These are phyloP conservation scores for Pogonus chalceus DNA, from an alignment of 1,140 invertebrate genomes.

Conservation along the genomic window DNA sequence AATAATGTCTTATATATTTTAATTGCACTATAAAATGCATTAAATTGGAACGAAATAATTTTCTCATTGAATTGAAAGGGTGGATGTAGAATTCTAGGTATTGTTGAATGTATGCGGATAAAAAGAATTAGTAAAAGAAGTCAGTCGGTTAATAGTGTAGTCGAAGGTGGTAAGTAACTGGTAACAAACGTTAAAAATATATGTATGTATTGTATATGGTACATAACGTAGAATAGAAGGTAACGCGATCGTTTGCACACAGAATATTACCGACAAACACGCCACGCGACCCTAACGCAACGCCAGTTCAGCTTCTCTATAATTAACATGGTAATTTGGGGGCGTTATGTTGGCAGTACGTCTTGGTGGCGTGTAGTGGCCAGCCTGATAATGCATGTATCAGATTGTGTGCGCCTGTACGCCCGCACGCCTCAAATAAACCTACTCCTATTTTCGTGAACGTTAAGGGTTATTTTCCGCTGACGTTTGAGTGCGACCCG, in stretches of 20 bases:
- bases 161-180: no score
- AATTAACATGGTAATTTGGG: constrained; percentile 37
- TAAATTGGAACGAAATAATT: no score
- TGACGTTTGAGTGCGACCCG: not conserved
- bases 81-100: no score
- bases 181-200: no score
- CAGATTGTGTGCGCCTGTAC: constrained; percentile 7
- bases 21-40: no score
- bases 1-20: no score
- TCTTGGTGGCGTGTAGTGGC: constrained; percentile 33
- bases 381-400: constrained; percentile 21
- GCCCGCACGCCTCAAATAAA: constrained; percentile 4
- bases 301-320: constrained; percentile 15
- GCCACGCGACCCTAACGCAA: constrained; percentile 20
- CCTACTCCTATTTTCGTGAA: constrained; percentile 3
- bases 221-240: no score
- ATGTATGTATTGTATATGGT: no score
- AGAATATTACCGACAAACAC: constrained; percentile 24
- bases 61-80: no score
- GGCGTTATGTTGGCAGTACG: constrained; percentile 33
- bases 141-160: no score
- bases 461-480: constrained; percentile 17
- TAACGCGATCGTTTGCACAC: not conserved
- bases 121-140: no score
- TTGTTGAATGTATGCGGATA: no score